Evolutionary conservation across 37 sponge, comb jelly and placozoan genomes (phyloP).

Genomic region (Bolinopsis microptera): DNA sequence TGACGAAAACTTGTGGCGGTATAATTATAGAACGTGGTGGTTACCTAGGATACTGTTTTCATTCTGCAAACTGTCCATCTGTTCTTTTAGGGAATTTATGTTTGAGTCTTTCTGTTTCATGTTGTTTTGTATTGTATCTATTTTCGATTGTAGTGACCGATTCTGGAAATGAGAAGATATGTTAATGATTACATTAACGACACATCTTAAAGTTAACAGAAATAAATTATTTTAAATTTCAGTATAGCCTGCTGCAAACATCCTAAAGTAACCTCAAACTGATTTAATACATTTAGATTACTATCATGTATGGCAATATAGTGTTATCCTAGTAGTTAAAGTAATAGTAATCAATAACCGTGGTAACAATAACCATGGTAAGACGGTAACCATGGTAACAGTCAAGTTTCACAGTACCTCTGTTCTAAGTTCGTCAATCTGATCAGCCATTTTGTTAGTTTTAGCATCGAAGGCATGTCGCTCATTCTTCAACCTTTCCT

Average conservation of each 20-base stretch:
- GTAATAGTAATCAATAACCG: too few species aligned
- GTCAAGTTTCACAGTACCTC: too few species aligned
- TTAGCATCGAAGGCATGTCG: not conserved
- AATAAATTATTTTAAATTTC: too few species aligned
- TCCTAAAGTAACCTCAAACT: not conserved
- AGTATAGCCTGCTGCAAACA: too few species aligned
- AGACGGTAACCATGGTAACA: not conserved
- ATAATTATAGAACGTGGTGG: not conserved
- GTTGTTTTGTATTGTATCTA: not conserved
- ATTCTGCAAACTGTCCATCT: not conserved
- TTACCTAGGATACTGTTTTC: not conserved
- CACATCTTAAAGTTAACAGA: too few species aligned
- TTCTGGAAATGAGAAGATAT: not conserved
- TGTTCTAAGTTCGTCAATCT: not conserved
- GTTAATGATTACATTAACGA: too few species aligned
- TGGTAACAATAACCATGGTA: not conserved
- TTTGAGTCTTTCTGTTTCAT: not conserved
- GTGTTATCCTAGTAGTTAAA: too few species aligned
- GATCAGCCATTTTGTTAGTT: not conserved
- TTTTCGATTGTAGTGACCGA: not conserved
- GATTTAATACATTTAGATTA: too few species aligned
- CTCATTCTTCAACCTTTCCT: constrained; percentile 26
- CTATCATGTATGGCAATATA: too few species aligned
- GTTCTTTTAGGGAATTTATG: not conserved
- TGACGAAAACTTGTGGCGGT: not conserved